A percentile compares a stretch with the other conserved stretches of the same genome.
Conservation (phyloP, 64 coral and sea anemone species). For the Anthopleura sola region DNA sequence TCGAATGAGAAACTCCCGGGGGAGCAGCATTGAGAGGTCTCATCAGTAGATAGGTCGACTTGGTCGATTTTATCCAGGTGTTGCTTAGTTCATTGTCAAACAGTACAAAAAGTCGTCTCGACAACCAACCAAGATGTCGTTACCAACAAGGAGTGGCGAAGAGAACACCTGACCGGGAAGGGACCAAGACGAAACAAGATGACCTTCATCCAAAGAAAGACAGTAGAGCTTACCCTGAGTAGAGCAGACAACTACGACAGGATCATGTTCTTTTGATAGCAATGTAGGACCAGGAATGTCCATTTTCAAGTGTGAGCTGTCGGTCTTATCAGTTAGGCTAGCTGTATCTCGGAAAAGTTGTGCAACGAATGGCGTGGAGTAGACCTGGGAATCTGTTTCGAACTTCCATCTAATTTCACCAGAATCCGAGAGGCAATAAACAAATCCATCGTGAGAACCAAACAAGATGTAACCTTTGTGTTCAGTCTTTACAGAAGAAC, state of each 20-base stretch:
- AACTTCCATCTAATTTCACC: slow-evolving; percentile 69
- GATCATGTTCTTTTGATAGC: not conserved
- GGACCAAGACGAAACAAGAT: slow-evolving; percentile 31
- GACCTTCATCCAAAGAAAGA: slow-evolving; percentile 47
- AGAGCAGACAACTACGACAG: slow-evolving; percentile 25
- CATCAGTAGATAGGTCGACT: too few relatives aligned
- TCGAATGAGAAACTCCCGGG: too few relatives aligned
- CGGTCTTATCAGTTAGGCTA: not conserved
- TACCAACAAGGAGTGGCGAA: slow-evolving; percentile 65
- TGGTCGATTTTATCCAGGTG: not conserved
- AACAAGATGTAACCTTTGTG: slow-evolving; percentile 34
- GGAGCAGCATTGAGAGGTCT: too few relatives aligned
- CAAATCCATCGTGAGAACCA: slow-evolving; percentile 69
- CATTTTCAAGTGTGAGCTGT: not conserved
- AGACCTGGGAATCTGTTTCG: slow-evolving; percentile 61
- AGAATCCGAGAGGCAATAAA: slow-evolving; percentile 67
- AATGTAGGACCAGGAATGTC: not conserved
- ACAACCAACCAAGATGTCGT: slow-evolving; percentile 66
- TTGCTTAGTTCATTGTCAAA: not conserved
- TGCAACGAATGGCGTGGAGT: slow-evolving; percentile 76
- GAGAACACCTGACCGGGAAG: slow-evolving; percentile 85
- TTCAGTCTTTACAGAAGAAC: not conserved
- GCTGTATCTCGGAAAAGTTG: not conserved
- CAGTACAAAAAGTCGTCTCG: slow-evolving; percentile 82
- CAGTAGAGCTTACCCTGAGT: slow-evolving; percentile 70